Base-by-base conservation (phyloP, 2,888 invertebrate genomes). In the Oxytorus armatus region DNA sequence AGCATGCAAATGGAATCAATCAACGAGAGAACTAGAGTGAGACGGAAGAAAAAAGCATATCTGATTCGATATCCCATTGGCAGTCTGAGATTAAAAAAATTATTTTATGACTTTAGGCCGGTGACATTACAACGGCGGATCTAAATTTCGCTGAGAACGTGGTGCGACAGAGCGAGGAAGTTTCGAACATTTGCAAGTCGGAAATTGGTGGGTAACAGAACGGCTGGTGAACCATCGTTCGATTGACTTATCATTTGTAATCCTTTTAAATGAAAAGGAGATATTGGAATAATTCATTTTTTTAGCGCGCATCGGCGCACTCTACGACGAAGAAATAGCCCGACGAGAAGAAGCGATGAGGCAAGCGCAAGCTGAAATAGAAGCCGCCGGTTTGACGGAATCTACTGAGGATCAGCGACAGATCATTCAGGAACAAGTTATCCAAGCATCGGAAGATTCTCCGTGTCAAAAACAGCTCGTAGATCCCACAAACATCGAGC, bases 291-390 rank as follows among this genome's bases (percentile, higher is more conserved):
- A 7, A 21, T 23, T 51, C 4, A 39, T 0, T 14, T n/a, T 10
- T 10, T n/a, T 23, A 90, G 89, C 86, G 42, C 83, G 83, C 23
- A 87, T 90, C 65, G 85, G 90, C 21, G 65, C 79, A 25, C 82
- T 79, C 7, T 87, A 86, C 68, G 87, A 89, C 36, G 85, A 84
- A 57, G 88, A 89, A 83, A 82, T 88, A 51, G 84, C 84, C 5
- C 75, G 84, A 25, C 92, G 92, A 49, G 93, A 93, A 7, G 91
- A 93, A 81, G 95, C 94, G 87, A 92, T 94, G 0, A 93, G 93
- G 83, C 93, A 93, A 84, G 94, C 94, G n/a, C 93, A 88, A 65
- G 53, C 83, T 23, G 81, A 85, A 55, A 44, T 82, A 14, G 79
- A 87, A 82, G 76, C 79, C 8, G 42, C 77, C 10, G 18, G 18